A percentile compares a stretch with the other conserved stretches of the same genome.
Evolutionary conservation across 2,797 vertebrate species (phyloP).

Genomic region (Bradypodion pumilum): DNA sequence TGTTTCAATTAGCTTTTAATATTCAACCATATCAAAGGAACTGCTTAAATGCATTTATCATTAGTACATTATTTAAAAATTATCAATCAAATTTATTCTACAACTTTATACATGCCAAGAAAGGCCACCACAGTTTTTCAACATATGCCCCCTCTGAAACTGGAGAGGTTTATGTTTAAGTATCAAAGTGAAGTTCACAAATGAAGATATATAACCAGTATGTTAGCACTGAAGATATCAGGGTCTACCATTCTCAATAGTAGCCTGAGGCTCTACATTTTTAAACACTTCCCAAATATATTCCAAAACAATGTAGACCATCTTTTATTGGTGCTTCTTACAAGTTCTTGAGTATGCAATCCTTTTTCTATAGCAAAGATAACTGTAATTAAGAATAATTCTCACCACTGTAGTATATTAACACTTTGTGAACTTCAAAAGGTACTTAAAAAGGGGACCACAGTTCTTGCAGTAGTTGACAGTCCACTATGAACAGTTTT

Average conservation of each 20-base stretch:
- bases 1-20: neutral
- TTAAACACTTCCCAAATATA: neutral
- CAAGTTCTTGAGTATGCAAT: slow-evolving; percentile 13
- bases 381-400: neutral
- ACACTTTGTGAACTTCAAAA: slow-evolving; percentile 74
- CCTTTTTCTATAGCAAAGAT: neutral
- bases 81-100: slow-evolving; percentile 82
- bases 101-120: slow-evolving; percentile 82
- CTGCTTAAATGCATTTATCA: slow-evolving; percentile 27
- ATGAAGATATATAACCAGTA: slow-evolving; percentile 70
- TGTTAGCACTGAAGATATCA: slow-evolving; percentile 55
- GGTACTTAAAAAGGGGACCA: slow-evolving; percentile 72
- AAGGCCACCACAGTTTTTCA: slow-evolving; percentile 86
- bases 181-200: slow-evolving; percentile 75
- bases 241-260: neutral
- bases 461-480: slow-evolving; percentile 78
- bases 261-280: neutral
- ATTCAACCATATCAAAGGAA: neutral
- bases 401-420: slow-evolving; percentile 66
- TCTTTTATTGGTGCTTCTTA: neutral
- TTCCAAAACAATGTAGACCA: neutral
- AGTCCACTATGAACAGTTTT: slow-evolving; percentile 82
- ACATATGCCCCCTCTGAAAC: slow-evolving; percentile 82
- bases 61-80: slow-evolving; percentile 66
- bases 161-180: slow-evolving; percentile 75